A percentile compares a stretch with the other conserved stretches of the same genome.
These are phyloP conservation scores for Rousettus madagascariensis DNA, from an alignment of 2,797 vertebrate genomes.

Conservation along the genomic window DNA sequence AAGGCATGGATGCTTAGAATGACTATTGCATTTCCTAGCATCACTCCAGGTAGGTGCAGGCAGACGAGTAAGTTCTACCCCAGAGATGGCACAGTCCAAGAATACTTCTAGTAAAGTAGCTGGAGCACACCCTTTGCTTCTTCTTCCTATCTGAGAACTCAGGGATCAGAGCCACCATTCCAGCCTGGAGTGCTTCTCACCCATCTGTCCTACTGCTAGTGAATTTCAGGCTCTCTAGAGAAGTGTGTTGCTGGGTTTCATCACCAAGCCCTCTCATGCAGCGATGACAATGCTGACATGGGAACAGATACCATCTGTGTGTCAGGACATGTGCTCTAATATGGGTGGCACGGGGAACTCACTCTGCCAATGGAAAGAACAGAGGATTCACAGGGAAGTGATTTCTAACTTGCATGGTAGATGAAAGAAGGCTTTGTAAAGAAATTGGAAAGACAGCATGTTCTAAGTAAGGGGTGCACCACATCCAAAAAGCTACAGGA, in stretches of 20 bases:
- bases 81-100: background rate
- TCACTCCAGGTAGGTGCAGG: background rate
- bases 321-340: fast-evolving
- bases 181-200: background rate
- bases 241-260: background rate
- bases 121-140: background rate
- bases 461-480: background rate
- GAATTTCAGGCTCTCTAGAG: background rate
- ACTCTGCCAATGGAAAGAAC: background rate
- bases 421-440: background rate
- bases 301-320: background rate
- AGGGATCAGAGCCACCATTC: background rate
- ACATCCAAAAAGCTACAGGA: background rate
- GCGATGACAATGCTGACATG: background rate
- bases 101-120: background rate
- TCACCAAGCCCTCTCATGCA: background rate
- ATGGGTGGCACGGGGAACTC: background rate
- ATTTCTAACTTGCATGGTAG: background rate
- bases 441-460: fast-evolving
- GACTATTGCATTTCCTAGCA: background rate
- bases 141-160: background rate
- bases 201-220: background rate
- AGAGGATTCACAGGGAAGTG: background rate
- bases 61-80: background rate
- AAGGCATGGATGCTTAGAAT: background rate